These are phyloP conservation scores for Drosophila anomalata DNA, from an alignment of 2,888 invertebrate species.

Conservation along the genomic window DNA sequence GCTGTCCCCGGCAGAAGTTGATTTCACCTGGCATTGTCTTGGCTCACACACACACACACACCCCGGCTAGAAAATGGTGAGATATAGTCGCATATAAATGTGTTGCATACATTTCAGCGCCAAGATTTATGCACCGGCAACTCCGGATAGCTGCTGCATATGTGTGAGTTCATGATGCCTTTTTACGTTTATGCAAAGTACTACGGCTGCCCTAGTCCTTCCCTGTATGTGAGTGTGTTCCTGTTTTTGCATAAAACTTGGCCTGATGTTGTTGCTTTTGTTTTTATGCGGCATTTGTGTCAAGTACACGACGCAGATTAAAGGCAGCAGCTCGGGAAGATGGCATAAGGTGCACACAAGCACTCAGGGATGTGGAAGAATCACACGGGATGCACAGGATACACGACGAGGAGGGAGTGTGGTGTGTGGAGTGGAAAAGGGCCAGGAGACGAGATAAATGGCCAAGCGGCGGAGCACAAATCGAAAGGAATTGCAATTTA, in stretches of 20 bases:
- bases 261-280: constrained; percentile 48
- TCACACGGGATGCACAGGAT: neutral
- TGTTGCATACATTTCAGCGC: constrained; percentile 73
- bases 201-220: constrained; percentile 20
- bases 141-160: constrained; percentile 55
- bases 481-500: constrained; percentile 75
- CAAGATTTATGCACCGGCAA: constrained; percentile 67
- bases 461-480: constrained; percentile 61
- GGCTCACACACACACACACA: constrained; percentile 16
- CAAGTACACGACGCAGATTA: constrained; percentile 76
- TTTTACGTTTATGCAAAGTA: constrained; percentile 68
- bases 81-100: constrained; percentile 58
- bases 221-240: constrained; percentile 18
- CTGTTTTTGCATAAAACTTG: constrained; percentile 58
- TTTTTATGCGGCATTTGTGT: constrained; percentile 72
- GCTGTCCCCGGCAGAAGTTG: constrained; percentile 57
- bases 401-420: neutral
- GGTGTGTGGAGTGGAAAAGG: neutral
- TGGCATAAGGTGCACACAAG: constrained; percentile 51
- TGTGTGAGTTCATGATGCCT: constrained; percentile 48
- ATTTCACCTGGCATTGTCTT: constrained; percentile 72
- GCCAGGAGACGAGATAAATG: constrained; percentile 59
- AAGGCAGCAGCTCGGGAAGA: constrained; percentile 72
- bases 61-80: constrained; percentile 9
- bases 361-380: neutral